Base-by-base conservation (phyloP, 2,888 invertebrate species). In the Apodemia mormo region DNA sequence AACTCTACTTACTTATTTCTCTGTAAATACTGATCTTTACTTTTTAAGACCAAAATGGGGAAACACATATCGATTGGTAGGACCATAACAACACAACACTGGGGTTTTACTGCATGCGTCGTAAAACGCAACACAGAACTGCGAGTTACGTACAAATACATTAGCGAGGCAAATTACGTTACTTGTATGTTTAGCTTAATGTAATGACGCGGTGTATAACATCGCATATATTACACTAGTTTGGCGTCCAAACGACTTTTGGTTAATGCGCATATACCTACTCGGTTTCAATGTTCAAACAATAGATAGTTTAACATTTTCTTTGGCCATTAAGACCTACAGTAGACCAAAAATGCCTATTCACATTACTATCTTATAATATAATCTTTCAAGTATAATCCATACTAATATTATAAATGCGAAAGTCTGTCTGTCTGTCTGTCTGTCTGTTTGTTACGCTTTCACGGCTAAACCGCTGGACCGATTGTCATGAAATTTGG, bases 191-290 rank as follows among this genome's bases (percentile, higher is more conserved):
- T 29, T 61, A 30, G 30, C 58, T 61, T 61, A 61, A 61, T 61
- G 30, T 61, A 61, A 61, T 61, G 14, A 61, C 30, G 58, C 58
- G 58, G 12, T 61, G 14, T 61, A 33, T 30, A 7, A 61, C 58
- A 61, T 14, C 58, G 58, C 58, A 61, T 61, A 61, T 12, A 61
- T 30, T 61, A 30, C 33, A 61, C 33, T 61, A 61, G 58, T 61
- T 33, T 61, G 58, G 58, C 58, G 30, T 61, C 33, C 58, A 61
- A 61, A 61, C 58, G 29, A 61, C 58, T 61, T 61, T 61, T 61
- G 58, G 33, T 61, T 30, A 61, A 30, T 52, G n/a, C 52, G 52
- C 22, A 22, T 22, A 22, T n/a, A n/a, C n/a, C n/a, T 52, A 22
- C 52, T 52, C 52, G n/a, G n/a, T 52, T 52, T 22, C n/a, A 6